Evolutionary conservation across 2,797 vertebrate genomes (phyloP).

Genomic region (Anisognathus igniventris): DNA sequence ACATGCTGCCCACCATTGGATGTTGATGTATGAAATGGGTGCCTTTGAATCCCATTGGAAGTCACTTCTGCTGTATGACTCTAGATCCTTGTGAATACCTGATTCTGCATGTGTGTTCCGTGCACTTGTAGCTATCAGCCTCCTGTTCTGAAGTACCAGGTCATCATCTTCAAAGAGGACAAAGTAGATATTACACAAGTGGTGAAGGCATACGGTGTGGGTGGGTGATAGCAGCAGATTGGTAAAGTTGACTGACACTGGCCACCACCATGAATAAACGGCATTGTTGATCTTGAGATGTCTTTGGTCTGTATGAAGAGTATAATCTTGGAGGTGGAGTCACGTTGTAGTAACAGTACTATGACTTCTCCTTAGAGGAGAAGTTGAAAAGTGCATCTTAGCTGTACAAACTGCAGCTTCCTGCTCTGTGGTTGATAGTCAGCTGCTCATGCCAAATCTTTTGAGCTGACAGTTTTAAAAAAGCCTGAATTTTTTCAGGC

Average conservation of each 20-base stretch:
- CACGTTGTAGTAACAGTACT: background rate
- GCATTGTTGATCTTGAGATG: background rate
- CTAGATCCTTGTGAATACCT: background rate
- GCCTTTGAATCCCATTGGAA: background rate
- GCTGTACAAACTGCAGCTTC: background rate
- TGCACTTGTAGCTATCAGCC: background rate
- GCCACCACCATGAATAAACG: background rate
- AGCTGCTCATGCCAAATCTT: background rate
- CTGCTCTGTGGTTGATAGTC: background rate
- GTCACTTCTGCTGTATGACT: background rate
- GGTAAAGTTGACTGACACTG: background rate
- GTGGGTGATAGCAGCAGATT: background rate
- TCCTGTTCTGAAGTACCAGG: background rate
- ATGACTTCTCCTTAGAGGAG: background rate
- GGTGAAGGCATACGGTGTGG: background rate
- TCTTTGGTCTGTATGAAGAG: background rate
- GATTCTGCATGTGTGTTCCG: background rate
- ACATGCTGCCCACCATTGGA: background rate
- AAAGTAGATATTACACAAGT: background rate
- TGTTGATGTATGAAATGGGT: background rate
- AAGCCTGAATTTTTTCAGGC: accelerated
- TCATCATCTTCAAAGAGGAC: background rate
- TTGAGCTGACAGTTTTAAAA: background rate
- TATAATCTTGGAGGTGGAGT: background rate
- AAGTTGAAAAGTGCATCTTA: background rate